Base-by-base conservation (phyloP, 2,888 invertebrate species). In the Tribolium freemani region DNA sequence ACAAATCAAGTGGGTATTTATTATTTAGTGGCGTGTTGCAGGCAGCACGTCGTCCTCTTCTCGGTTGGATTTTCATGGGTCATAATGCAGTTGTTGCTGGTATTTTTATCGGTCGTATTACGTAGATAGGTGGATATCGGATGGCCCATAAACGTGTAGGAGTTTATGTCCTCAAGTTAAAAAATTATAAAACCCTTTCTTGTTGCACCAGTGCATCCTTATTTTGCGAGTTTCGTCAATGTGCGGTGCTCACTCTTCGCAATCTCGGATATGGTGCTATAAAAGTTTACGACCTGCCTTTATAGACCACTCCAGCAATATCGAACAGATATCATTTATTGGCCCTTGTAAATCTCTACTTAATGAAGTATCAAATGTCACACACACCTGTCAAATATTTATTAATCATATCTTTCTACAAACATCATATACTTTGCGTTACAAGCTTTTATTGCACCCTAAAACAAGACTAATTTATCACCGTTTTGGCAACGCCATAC, bases 301-400 rank as follows among this genome's bases (percentile, higher is more conserved):
- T 84, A 84, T 85, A 82, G 84, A 81, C 83, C 84, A 82, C 81
- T 83, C 83, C 80, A 80, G 82, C 80, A 80, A 83, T 84, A 84
- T 83, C 81, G 81, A 83, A 79, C 82, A 83, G 84, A 85, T 85
- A 85, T 84, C 85, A 81, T 85, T 85, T 85, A 85, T 85, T 85
- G 83, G 80, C 79, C 82, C 81, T 83, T 84, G 83, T 85, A 85
- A 85, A 85, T 85, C 84, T 84, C 81, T 78, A 81, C 82, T 83
- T 84, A 84, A 84, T 83, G 83, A 84, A 84, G 83, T 84, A 84
- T 83, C 80, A 83, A 82, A 81, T 83, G 84, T 84, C 84, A 81
- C 79, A 80, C 77, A 82, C 85, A 85, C 85, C 84, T 85, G 85
- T 84, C 84, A 83, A 82, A 80, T 81, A 80, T 80, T 80, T 78